Percentiles rank a stretch among this genome's conserved stretches.
These are phyloP conservation scores for Synanceia verrucosa DNA, from an alignment of 2,797 vertebrate genomes.

Conservation along the genomic window DNA sequence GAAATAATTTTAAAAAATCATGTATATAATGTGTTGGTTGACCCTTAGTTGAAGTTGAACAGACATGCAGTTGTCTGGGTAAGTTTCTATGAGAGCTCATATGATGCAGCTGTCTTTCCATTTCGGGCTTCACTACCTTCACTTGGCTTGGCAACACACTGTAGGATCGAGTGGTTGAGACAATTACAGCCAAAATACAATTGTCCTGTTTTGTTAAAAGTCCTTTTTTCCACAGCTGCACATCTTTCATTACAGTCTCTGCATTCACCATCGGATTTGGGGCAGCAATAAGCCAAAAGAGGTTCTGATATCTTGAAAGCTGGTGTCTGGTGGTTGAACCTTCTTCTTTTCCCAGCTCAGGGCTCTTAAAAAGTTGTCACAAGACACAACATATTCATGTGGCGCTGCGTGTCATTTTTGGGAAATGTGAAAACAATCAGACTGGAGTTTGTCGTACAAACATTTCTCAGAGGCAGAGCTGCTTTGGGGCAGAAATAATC, in stretches of 20 bases:
- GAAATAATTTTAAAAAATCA: conserved; percentile 68
- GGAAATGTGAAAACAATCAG: conserved; percentile 3
- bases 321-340: conserved; percentile 11
- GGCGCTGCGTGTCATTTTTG: conserved; percentile 7
- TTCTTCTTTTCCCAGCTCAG: not conserved
- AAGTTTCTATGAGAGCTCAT: conserved; percentile 14
- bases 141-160: conserved; percentile 8
- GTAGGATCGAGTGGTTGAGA: conserved; percentile 18
- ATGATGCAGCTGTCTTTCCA: conserved; percentile 13
- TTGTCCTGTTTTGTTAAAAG: not conserved
- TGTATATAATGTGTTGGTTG: conserved; percentile 8
- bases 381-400: not conserved
- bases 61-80: conserved; percentile 1
- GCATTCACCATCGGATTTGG: not conserved
- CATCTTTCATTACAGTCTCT: conserved; percentile 11
- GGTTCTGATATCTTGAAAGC: conserved; percentile 5
- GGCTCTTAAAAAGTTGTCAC: conserved; percentile 11
- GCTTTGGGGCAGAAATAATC: conserved; percentile 28
- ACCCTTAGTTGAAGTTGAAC: conserved; percentile 3
- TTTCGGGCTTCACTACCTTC: conserved; percentile 11
- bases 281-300: not conserved
- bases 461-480: conserved; percentile 45
- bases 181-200: not conserved
- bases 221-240: not conserved
- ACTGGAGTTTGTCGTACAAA: conserved; percentile 28